Base-by-base conservation (phyloP, 2,888 invertebrate species). In the Diaprepes abbreviatus region DNA sequence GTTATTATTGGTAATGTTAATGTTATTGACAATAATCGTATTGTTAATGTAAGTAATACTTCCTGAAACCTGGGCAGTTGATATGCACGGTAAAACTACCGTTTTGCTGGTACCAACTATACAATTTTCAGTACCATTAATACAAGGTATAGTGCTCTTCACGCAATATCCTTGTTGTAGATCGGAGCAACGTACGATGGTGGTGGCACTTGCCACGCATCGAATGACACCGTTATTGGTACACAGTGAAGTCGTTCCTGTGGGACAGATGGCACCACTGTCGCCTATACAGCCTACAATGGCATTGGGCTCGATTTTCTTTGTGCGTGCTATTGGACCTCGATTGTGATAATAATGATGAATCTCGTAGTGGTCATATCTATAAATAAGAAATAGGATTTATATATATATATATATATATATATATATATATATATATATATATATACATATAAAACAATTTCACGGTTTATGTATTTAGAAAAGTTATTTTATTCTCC, bases 321-420 rank as follows among this genome's bases (percentile, higher is more conserved):
- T 78, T 63, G 81, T 77, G 54, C 78, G 77, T 0, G 81, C 80
- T 0, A 78, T 68, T 6, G 75, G 65, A 19, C 79, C 78, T 3
- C 74, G 77, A 58, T 82, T 81, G 67, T 81, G 81, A 66, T 84
- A 79, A 71, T 83, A 84, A 71, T 84, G 83, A 64, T 83, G 83
- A 3, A 84, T 81, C 19, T 75, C 77, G 70, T 83, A 83, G 57
- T 80, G 80, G 60, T 80, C 80, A 66, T 81, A 81, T 33, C 78
- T 71, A 45, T 4, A 63, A 14, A 5, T 12, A 7, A 40, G 1
- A 40, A 6, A 40, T 6, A 10, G 5, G 3, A 24, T 24, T 4
- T 24, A 24, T 24, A 24, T 24, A 24, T 24, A 24, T 24, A 24
- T 24, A 24, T 24, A 24, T 24, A 24, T 24, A 24, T 24, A 24